Evolutionary conservation across 2,797 vertebrate genomes (phyloP), one percentile per base, ranked within the genome.

Genomic region (Spizella passerina): DNA sequence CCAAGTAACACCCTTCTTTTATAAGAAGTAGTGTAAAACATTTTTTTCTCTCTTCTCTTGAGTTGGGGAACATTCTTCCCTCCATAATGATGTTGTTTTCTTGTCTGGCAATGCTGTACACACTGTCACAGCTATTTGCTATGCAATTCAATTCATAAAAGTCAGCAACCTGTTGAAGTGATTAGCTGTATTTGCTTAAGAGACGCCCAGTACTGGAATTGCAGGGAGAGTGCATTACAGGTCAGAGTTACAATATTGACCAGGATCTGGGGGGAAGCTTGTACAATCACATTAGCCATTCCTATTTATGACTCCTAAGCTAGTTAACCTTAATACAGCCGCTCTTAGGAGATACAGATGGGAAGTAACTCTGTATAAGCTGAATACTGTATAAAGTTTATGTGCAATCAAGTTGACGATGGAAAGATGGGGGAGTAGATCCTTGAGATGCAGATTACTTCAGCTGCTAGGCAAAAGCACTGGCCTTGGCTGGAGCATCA

Each of bases 181-280:
- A 92, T 94, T 96, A 92, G 61, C 84, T 34, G 3, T 98, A 90
- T 97, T 97, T 98, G 93, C 91, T 96, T 95, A 96, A 97, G 97
- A 97, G 97, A 97, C 94, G 63, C 97, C 97, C 96, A 95, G 94
- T 57, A 56, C 94, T 96, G 97, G 96, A 97, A 97, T 96, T 97
- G 92, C 93, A 90, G 75, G 69, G 90, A 96, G 96, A 89, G 78
- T 73, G 83, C 89, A 87, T 94, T 92, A 88, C 94, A 95, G 96
- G 96, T 96, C 71, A 10, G 63, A 93, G 95, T 61, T 64, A 91
- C 78, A 90, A 60, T 93, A 88, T 96, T 95, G 96, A 95, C 96
- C 94, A 82, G 78, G 82, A 53, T 88, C 76, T 34, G 59, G 52
- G 88, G 77, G 89, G 63, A 96, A 96, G 83, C 87, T 94, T 91